Evolutionary conservation across 2,797 vertebrate genomes (phyloP), one percentile per base, ranked within the genome.

Genomic region (Nasua narica): DNA sequence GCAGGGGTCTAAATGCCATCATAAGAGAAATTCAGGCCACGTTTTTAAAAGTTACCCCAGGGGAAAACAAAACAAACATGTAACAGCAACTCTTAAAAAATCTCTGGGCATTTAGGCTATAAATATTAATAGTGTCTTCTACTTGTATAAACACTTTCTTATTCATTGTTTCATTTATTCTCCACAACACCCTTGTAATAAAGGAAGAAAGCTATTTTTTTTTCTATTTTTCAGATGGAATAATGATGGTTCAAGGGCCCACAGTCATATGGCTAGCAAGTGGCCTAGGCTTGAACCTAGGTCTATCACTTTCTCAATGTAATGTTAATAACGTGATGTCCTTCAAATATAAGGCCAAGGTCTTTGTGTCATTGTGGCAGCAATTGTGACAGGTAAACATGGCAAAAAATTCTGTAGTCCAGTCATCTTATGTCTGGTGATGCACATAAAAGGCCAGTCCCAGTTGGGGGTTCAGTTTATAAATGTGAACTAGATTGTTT

Each of bases 101-200:
- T 32, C 43, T 70, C 43, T 86, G 40, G 87, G 58, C 14, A 18
- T 95, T 90, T 87, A 65, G 32, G 6, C 67, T 91, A 90, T 94
- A 95, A 91, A 95, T 90, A 91, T 90, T 93, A 86, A 95, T 85
- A 56, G 65, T 14, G 16, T 82, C 56, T 72, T 86, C n/a, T 84
- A 67, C 35, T 56, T 88, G 23, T 76, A 79, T 67, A 90, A 93
- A 58, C 54, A 58, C 19, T 87, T 91, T 84, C 40, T 78, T 60
- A 78, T 91, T 62, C 32, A 56, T 93, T 72, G 11, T 87, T 85
- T 90, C 21, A 74, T 78, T 67, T 93, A 92, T 90, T 81, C 16
- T 2, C 48, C 19, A 62, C 37, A 83, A 58, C 2, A 52, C 19
- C 19, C 18, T 76, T 35, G 35, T 43, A 37, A 58, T 65, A 90